phyloP scores from a whole-genome alignment of 1,140 invertebrate species.

The Ceratina australensis region DNA sequence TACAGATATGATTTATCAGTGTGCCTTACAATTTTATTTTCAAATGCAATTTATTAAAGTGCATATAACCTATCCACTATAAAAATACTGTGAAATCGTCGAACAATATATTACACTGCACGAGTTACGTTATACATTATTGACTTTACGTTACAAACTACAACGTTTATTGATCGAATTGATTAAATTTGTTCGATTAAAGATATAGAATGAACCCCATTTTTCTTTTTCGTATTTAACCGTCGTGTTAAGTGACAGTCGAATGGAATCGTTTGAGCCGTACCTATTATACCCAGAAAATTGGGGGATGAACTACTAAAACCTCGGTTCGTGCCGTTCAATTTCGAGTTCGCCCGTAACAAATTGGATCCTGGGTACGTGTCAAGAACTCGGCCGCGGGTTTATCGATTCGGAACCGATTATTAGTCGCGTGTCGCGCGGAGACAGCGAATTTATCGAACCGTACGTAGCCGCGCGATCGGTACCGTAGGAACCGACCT shows the following conservation, averaged over 20 bases:
- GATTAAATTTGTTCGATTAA: too few relatives aligned
- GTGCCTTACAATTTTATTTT: too few relatives aligned
- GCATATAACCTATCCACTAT: too few relatives aligned
- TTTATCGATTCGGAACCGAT: slow-evolving; percentile 47
- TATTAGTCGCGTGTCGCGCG: slow-evolving; percentile 34
- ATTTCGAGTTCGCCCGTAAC: slow-evolving; percentile 8
- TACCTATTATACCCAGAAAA: neutral
- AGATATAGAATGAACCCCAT: too few relatives aligned
- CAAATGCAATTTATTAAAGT: too few relatives aligned
- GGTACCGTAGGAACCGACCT: too few relatives aligned
- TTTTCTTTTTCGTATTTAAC: too few relatives aligned
- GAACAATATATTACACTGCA: too few relatives aligned
- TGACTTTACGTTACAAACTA: too few relatives aligned
- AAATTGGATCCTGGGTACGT: slow-evolving; percentile 27
- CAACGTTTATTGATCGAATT: too few relatives aligned
- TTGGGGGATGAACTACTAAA: neutral
- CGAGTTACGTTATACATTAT: too few relatives aligned
- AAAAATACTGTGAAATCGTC: too few relatives aligned
- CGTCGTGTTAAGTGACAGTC: neutral
- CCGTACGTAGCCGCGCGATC: slow-evolving; percentile 10
- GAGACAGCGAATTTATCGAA: slow-evolving; percentile 50
- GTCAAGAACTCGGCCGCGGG: slow-evolving; percentile 25
- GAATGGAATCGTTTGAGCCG: neutral
- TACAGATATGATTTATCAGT: neutral
- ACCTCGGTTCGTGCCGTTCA: neutral